Base-by-base conservation (phyloP, 2,888 invertebrate genomes). In the Iselma pallidipennis region DNA sequence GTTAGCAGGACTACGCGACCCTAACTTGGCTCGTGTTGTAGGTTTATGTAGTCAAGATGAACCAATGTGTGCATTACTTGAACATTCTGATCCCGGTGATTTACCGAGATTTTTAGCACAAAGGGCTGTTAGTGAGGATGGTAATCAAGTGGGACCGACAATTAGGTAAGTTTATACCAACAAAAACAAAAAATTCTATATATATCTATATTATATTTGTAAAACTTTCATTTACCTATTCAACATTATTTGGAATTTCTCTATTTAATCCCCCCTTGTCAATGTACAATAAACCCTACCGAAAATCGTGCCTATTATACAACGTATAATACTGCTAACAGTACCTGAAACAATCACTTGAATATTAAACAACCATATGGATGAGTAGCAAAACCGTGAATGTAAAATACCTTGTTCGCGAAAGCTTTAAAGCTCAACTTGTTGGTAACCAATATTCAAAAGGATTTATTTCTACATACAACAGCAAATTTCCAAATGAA, bases 41-140 rank as follows among this genome's bases (percentile, higher is more conserved):
- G 94, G 94, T 19, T 85, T 93, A 70, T 93, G 93, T 78, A 89
- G 90, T 49, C 83, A 84, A 66, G 91, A 92, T 71, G 94, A 94
- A 76, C 94, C 95, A 5, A 89, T 92, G 75, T 92, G 92, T 80
- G 92, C 94, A 71, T 88, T 95, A n/a, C 89, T 94, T 73, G 95
- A 95, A 81, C 94, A 94, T 80, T 91, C 94, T 77, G 91, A 93
- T 78, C 89, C 91, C 67, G 94, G 94, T 25, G 94, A 94, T 77
- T 86, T 96, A 64, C 90, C 93, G 68, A 88, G 85, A 80, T 94
- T 88, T 82, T 69, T 82, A 25, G 74, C 77, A 45, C 77, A 80
- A 59, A 71, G 79, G 59, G 78, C 76, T 53, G 73, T 74, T 57
- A 70, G 67, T 55, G 82, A 81, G 45, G 81, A 84, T 80, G 83